A percentile compares a stretch with the other conserved stretches of the same genome.
Evolutionary conservation across 2,797 vertebrate genomes (phyloP).

Genomic region (Capromys pilorides): DNA sequence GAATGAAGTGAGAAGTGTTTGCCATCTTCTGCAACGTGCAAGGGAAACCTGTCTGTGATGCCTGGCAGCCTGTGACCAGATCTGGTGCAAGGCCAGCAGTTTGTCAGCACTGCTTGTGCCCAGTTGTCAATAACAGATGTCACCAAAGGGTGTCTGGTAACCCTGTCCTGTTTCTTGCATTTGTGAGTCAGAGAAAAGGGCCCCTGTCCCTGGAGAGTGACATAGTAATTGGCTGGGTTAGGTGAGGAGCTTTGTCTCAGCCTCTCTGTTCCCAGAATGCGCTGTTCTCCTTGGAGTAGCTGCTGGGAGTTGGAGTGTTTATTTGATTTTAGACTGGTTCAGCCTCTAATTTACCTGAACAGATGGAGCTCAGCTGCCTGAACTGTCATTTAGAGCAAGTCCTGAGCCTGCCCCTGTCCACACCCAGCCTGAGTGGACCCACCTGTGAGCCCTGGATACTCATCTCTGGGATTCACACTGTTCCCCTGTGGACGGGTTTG

Average conservation of each 20-base stretch:
- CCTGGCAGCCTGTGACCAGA: background rate
- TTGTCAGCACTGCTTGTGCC: background rate
- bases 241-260: slow-evolving; percentile 36
- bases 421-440: background rate
- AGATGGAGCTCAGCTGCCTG: slow-evolving; percentile 31
- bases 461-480: background rate
- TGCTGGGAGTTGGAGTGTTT: slow-evolving; percentile 44
- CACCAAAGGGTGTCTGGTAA: background rate
- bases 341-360: slow-evolving; percentile 75
- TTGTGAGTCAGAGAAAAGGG: slow-evolving; percentile 58
- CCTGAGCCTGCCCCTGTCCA: background rate
- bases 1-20: background rate
- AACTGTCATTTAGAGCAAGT: slow-evolving; percentile 18
- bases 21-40: background rate
- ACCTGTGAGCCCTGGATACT: background rate
- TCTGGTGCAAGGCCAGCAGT: background rate
- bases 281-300: slow-evolving; percentile 51
- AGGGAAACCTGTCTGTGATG: background rate
- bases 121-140: background rate
- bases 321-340: slow-evolving; percentile 70
- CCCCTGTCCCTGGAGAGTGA: slow-evolving; percentile 30
- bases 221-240: slow-evolving; percentile 57
- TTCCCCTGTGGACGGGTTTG: rapidly evolving
- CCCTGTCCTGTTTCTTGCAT: slow-evolving; percentile 16
- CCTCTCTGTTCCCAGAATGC: slow-evolving; percentile 52